These are phyloP conservation scores for Andricus grossulariae DNA, from an alignment of 1,140 invertebrate genomes.

Conservation along the genomic window DNA sequence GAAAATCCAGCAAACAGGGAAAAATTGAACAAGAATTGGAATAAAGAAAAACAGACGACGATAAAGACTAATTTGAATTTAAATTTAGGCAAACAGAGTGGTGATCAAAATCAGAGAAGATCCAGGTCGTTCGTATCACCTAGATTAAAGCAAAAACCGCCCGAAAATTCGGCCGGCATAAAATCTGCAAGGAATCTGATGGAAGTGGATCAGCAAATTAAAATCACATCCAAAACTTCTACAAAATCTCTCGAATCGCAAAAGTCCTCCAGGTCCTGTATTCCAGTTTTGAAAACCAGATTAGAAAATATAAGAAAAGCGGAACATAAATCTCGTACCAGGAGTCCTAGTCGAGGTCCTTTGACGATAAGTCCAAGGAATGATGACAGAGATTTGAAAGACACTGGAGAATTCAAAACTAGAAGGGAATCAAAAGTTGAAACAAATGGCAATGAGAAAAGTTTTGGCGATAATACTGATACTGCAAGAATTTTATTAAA, in stretches of 20 bases:
- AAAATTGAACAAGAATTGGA: background rate
- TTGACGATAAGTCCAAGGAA: constrained; percentile 43
- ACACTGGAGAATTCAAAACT: background rate
- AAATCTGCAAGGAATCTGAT: background rate
- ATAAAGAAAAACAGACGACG: constrained; percentile 11
- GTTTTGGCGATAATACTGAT: constrained; percentile 16
- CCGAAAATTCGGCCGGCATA: background rate
- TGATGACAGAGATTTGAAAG: background rate
- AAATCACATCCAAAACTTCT: constrained; percentile 1
- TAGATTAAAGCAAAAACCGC: background rate
- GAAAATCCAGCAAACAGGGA: background rate
- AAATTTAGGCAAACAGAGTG: background rate
- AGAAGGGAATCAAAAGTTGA: background rate
- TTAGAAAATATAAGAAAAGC: constrained; percentile 38
- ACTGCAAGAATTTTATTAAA: background rate
- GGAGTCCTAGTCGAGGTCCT: constrained; percentile 48
- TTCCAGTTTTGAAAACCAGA: constrained; percentile 57
- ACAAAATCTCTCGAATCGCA: constrained; percentile 33
- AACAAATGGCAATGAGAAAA: constrained; percentile 30
- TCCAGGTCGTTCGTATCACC: constrained; percentile 42
- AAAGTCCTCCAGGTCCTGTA: constrained; percentile 57
- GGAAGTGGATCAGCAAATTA: background rate
- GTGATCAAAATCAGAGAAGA: constrained; percentile 23
- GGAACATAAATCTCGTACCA: constrained; percentile 39
- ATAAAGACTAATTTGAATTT: constrained; percentile 44